Evolutionary conservation across 2,113 vertebrate genomes (phyloP).

Genomic region (Hirundichthys speculiger): DNA sequence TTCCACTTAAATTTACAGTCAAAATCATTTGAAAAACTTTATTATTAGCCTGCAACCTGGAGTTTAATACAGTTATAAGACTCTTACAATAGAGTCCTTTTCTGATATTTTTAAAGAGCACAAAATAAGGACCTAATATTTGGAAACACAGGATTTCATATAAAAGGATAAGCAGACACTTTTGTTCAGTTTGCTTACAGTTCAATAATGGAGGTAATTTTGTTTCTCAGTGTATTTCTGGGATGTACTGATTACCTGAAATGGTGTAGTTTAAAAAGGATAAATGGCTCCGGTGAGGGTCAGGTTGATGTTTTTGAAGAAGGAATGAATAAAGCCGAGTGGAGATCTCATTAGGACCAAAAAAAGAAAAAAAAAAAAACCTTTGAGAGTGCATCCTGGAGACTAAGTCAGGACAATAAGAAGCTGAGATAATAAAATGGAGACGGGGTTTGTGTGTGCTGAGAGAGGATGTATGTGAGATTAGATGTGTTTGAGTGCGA

Average conservation of each 20-base stretch:
- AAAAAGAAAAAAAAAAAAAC: no score
- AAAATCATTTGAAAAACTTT: no score
- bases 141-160: no score
- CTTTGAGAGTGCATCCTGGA: not conserved
- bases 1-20: no score
- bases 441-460: slow-evolving; percentile 2
- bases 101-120: no score
- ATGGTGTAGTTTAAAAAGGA: not conserved
- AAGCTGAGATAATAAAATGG: slow-evolving; percentile 10
- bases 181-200: not conserved
- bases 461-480: slow-evolving; percentile 19
- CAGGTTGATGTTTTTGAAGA: not conserved
- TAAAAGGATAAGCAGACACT: no score
- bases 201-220: not conserved
- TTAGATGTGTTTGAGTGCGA: slow-evolving; percentile 42
- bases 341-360: slow-evolving; percentile 17
- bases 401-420: slow-evolving; percentile 4
- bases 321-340: slow-evolving; percentile 2
- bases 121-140: no score
- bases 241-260: not conserved
- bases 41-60: no score
- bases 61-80: no score
- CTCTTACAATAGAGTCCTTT: no score
- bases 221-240: not conserved
- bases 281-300: not conserved